Evolutionary conservation across 2,113 vertebrate species (phyloP).

Genomic region (Triplophysa siluroides): DNA sequence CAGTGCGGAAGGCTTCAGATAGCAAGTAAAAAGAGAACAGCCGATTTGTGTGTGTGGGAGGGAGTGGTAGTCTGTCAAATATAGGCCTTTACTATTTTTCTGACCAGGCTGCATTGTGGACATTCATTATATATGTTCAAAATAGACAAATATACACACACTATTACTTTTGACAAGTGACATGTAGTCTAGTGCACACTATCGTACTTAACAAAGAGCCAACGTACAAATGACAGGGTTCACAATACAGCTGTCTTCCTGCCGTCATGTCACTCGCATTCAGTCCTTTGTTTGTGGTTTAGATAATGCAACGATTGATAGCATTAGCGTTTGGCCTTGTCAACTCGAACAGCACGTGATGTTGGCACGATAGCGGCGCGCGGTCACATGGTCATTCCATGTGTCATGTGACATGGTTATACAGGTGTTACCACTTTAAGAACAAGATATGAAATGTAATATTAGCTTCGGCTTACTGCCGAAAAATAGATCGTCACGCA

Average conservation of each 20-base stretch:
- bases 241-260: background rate
- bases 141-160: background rate
- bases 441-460: no score
- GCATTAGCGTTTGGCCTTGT: background rate
- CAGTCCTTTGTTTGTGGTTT: background rate
- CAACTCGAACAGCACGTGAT: background rate
- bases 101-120: background rate
- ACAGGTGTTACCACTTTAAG: no score
- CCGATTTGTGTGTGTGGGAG: background rate
- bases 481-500: no score
- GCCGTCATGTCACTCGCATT: background rate
- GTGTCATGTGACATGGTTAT: no score
- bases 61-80: background rate
- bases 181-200: no score
- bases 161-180: no score
- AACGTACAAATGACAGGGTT: background rate
- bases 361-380: background rate
- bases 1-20: slow-evolving; percentile 38
- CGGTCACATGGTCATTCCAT: no score
- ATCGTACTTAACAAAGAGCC: background rate
- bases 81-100: background rate
- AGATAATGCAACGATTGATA: background rate
- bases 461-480: no score
- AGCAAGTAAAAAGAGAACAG: slow-evolving; percentile 17
- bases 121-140: background rate